These are phyloP conservation scores for Pseudopleuronectes americanus DNA, from an alignment of 2,797 vertebrate species.

Conservation along the genomic window DNA sequence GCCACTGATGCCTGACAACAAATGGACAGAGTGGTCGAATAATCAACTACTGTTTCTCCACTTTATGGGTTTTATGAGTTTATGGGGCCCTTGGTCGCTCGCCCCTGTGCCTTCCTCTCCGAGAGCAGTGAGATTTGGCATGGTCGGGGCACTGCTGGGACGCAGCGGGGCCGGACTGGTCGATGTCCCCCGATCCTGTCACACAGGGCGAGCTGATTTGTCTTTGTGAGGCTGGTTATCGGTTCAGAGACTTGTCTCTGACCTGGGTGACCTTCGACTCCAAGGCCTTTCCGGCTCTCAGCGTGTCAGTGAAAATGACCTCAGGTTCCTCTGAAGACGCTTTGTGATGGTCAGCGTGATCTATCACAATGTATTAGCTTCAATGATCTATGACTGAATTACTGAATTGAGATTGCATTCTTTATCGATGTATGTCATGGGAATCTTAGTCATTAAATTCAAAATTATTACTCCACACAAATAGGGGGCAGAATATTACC, in stretches of 20 bases:
- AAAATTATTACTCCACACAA: background rate
- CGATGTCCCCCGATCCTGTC: constrained; percentile 9
- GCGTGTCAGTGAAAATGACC: constrained; percentile 65
- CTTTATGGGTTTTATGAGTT: constrained; percentile 75
- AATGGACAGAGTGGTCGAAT: constrained; percentile 75
- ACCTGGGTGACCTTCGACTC: constrained; percentile 66
- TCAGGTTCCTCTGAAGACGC: constrained; percentile 30
- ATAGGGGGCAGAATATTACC: background rate
- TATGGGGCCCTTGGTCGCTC: constrained; percentile 43
- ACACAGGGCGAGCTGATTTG: constrained; percentile 49
- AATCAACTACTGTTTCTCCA: constrained; percentile 74
- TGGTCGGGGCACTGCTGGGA: constrained; percentile 17
- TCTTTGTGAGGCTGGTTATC: constrained; percentile 38
- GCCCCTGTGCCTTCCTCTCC: constrained; percentile 27
- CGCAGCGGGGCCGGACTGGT: constrained; percentile 16
- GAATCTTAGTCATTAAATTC: background rate
- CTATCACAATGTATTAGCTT: constrained; percentile 48
- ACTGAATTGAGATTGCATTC: background rate
- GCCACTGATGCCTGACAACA: constrained; percentile 68
- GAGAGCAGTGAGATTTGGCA: constrained; percentile 33
- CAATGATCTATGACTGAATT: constrained; percentile 24
- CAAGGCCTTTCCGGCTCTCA: constrained; percentile 59
- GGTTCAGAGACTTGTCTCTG: constrained; percentile 50
- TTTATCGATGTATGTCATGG: background rate
- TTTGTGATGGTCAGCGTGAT: constrained; percentile 53